Evolutionary conservation across 2,888 invertebrate genomes (phyloP).

Genomic region (Chaitophorus viminalis): DNA sequence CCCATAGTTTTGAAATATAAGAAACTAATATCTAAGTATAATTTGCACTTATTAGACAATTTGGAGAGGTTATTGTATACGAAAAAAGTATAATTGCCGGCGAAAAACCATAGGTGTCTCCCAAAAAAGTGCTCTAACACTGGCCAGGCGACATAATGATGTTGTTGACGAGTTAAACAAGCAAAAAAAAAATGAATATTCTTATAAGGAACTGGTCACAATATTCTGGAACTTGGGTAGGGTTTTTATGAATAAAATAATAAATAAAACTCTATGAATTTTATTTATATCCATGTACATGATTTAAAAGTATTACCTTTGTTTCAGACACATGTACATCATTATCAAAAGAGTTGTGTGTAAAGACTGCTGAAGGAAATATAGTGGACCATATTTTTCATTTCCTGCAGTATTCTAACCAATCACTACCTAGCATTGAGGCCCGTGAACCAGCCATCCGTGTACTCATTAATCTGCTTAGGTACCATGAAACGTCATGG

Average conservation of each 20-base stretch:
- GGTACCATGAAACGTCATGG: slow-evolving; percentile 46
- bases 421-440: slow-evolving; percentile 62
- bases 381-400: slow-evolving; percentile 60
- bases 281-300: not conserved
- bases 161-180: slow-evolving; percentile 15
- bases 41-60: slow-evolving; percentile 32
- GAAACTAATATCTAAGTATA: not conserved
- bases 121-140: not conserved
- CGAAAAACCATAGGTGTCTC: slow-evolving; percentile 7
- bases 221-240: slow-evolving; percentile 50
- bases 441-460: slow-evolving; percentile 58
- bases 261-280: too few species aligned
- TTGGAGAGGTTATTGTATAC: slow-evolving; percentile 61
- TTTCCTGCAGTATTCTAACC: slow-evolving; percentile 62
- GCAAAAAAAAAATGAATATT: slow-evolving; percentile 39
- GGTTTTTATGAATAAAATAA: not conserved
- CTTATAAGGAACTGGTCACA: slow-evolving; percentile 39
- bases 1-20: not conserved
- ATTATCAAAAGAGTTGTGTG: slow-evolving; percentile 50
- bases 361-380: slow-evolving; percentile 38
- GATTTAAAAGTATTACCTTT: not conserved
- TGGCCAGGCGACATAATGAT: slow-evolving; percentile 22
- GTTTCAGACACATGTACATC: slow-evolving; percentile 44
- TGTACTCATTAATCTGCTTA: slow-evolving; percentile 62
- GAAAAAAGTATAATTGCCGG: slow-evolving; percentile 52